Evolutionary conservation across 2,797 vertebrate genomes (phyloP), one percentile per base, ranked within the genome.

Genomic region (Oceanodroma leucorhoa): DNA sequence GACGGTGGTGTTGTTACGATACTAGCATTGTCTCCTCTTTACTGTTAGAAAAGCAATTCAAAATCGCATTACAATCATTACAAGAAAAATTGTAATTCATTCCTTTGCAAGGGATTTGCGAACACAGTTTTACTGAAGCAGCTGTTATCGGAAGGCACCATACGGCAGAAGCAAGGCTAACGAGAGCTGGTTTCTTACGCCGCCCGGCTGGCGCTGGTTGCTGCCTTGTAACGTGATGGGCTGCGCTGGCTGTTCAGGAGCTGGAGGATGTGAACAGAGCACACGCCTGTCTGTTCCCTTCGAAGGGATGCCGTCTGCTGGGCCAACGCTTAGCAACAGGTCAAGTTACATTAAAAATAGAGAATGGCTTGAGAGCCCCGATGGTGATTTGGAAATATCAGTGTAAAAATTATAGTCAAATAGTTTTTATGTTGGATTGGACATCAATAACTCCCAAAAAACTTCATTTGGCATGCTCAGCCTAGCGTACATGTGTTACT

Each of bases 241-340:
- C 26, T 26, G 6, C 5, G 0, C 1, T 4, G 32, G 9, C 23
- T 46, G 29, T 24, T 65, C 8, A 19, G 55, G 41, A 40, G 38
- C 3, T 16, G 19, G 23, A 76, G 43, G 43, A 50, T 5, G 34
- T 12, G 26, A 75, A 19, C 16, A 54, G 61, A 75, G 20, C 34
- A 23, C 0, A 0, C 0, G 1, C 9, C 32, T 54, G 32, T 34
- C 61, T 21, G 3, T 19, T 64, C 16, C 64, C n/a, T 65, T 78
- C 4, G 2, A 41, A 75, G 45, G 21, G 48, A 32, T 30, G 26
- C 45, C 65, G 34, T 29, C 38, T 79, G 46, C 83, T 84, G 67
- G 20, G 60, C 18, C 26, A 51, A 10, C 3, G 5, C 29, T 40
- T 45, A 69, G 27, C n/a, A 73, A 14, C 58, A 48, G 40, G 20